Evolutionary conservation across 2,888 invertebrate species (phyloP).

Genomic region (Platyscelio sp.): DNA sequence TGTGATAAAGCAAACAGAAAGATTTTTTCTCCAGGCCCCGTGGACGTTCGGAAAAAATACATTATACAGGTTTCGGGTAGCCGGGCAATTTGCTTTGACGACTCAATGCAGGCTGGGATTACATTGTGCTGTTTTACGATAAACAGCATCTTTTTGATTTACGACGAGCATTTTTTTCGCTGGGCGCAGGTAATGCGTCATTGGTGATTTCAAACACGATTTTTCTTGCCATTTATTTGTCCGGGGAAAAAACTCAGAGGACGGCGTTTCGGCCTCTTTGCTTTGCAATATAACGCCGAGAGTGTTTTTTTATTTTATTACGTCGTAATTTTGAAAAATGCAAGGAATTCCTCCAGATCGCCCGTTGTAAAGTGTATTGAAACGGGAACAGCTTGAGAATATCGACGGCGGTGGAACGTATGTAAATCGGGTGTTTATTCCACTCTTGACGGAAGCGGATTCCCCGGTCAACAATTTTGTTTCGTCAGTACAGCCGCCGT

Average conservation of each 20-base stretch:
- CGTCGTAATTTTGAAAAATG: slow-evolving; percentile 58
- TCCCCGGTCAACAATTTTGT: too few species aligned
- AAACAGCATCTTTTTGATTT: slow-evolving; percentile 64
- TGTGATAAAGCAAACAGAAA: slow-evolving; percentile 42
- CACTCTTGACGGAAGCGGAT: too few species aligned
- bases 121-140: slow-evolving; percentile 52
- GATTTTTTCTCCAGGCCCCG: slow-evolving; percentile 29
- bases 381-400: not conserved
- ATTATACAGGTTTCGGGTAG: slow-evolving; percentile 24
- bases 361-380: slow-evolving; percentile 30
- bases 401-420: not conserved
- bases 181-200: slow-evolving; percentile 43
- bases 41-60: slow-evolving; percentile 19
- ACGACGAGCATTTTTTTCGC: slow-evolving; percentile 55
- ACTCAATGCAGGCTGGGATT: slow-evolving; percentile 48
- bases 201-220: slow-evolving; percentile 58
- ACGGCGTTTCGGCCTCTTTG: slow-evolving; percentile 52
- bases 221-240: slow-evolving; percentile 52
- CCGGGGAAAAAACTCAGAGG: slow-evolving; percentile 21
- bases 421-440: slow-evolving; percentile 12
- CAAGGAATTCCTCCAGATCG: slow-evolving; percentile 19
- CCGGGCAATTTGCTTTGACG: slow-evolving; percentile 58
- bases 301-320: slow-evolving; percentile 56
- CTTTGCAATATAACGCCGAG: slow-evolving; percentile 23
- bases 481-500: too few species aligned